phyloP scores from a whole-genome alignment of 2,888 invertebrate genomes.

The Agrochola litura region DNA sequence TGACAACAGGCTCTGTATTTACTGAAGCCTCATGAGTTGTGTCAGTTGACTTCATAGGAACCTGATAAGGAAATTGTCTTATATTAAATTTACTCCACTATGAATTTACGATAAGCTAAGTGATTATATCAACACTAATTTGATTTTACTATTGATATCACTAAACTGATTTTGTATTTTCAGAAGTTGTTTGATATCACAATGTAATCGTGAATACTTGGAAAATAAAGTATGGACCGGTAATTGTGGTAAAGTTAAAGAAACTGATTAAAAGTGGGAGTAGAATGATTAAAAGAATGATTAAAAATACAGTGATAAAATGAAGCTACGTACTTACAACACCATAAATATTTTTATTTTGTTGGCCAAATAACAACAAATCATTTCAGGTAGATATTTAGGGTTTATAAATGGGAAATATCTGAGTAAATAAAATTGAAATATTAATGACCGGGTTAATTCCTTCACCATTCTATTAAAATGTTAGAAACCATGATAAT shows the following conservation, averaged over 20 bases:
- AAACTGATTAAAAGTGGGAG: slow-evolving; percentile 15
- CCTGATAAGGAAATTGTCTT: slow-evolving; percentile 51
- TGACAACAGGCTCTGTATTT: slow-evolving; percentile 56
- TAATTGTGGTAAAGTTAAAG: slow-evolving; percentile 8
- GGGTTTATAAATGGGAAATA: slow-evolving; percentile 28
- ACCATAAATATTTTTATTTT: slow-evolving; percentile 11
- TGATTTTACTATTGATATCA: slow-evolving; percentile 56
- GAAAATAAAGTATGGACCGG: slow-evolving; percentile 25
- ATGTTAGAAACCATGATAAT: slow-evolving; percentile 17
- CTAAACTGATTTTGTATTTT: slow-evolving; percentile 37
- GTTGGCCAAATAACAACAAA: slow-evolving; percentile 32
- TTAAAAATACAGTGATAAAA: slow-evolving; percentile 12
- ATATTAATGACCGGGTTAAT: slow-evolving; percentile 30
- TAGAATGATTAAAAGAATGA: slow-evolving; percentile 15
- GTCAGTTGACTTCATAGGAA: slow-evolving; percentile 71
- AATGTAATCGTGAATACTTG: slow-evolving; percentile 21
- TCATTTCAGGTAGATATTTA: slow-evolving; percentile 36
- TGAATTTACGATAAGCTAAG: slow-evolving; percentile 45
- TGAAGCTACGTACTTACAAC: slow-evolving; percentile 54
- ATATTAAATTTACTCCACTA: slow-evolving; percentile 37
- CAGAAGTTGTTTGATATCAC: slow-evolving; percentile 20
- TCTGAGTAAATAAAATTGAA: slow-evolving; percentile 46
- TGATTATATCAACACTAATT: slow-evolving; percentile 34
- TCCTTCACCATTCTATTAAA: background rate
- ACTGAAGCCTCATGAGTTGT: slow-evolving; percentile 54